These are phyloP conservation scores for Ariopsis seemanni DNA, from an alignment of 2,113 vertebrate species.

Conservation along the genomic window DNA sequence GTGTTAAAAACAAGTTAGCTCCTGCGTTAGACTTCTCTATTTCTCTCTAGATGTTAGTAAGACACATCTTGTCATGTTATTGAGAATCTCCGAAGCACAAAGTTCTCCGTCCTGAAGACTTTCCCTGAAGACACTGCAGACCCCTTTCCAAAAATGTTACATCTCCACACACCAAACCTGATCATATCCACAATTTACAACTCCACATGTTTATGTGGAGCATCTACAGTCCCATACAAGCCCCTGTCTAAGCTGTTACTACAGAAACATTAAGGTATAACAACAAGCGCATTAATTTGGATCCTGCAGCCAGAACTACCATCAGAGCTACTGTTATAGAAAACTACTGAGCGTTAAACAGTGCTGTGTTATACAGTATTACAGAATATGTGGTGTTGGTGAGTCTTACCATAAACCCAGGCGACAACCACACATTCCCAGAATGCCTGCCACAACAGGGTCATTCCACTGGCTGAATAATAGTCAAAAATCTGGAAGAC, in stretches of 20 bases:
- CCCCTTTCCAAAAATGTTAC: background rate
- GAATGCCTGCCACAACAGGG: slow-evolving; percentile 81
- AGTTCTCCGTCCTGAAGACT: background rate
- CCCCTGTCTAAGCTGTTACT: background rate
- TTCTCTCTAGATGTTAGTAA: background rate
- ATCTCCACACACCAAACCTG: background rate
- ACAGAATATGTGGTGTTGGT: background rate
- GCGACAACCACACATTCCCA: slow-evolving; percentile 81
- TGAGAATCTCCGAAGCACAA: background rate
- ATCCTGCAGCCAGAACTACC: background rate
- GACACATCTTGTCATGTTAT: background rate
- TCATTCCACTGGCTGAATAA: slow-evolving; percentile 83
- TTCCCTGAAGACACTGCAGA: background rate
- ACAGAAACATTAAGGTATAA: background rate
- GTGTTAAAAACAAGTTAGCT: too few species aligned
- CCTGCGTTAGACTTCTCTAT: too few species aligned
- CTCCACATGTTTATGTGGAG: background rate
- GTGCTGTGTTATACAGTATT: background rate
- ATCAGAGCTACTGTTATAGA: background rate
- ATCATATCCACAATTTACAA: background rate
- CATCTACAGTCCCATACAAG: background rate
- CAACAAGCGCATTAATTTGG: background rate
- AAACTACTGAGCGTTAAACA: background rate
- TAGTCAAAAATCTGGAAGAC: slow-evolving; percentile 84
- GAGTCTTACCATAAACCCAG: slow-evolving; percentile 79